Evolutionary conservation across 1,140 invertebrate species (phyloP), one percentile per base, ranked within the genome.

Genomic region (Episyrphus balteatus): DNA sequence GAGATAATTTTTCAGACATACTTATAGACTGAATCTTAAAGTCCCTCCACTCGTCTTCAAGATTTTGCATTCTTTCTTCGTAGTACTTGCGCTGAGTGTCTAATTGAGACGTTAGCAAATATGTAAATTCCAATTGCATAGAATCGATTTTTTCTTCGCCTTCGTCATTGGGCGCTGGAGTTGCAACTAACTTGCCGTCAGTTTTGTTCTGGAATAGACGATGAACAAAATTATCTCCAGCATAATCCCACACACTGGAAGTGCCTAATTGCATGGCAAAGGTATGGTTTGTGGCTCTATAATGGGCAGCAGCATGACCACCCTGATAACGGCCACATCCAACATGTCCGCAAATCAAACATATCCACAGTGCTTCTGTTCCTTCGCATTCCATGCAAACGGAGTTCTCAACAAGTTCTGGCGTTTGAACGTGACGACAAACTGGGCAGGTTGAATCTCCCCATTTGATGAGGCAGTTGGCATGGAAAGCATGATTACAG

Each of bases 401-500:
- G 56, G 90, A 92, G 53, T 88, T 85, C 18, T 80, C 85, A 17
- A 82, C 71, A 1, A 86, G 78, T 71, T 97, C 92, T 6, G 95
- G 95, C 9, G 92, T 97, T 74, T 96, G 92, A 50, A 88, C 85
- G 66, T 88, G 92, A 18, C 87, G 80, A 62, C 82, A 85, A 48
- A 85, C 81, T 0, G 83, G 83, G 58, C 83, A 85, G 13, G 82
- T 92, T 17, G 86, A 89, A 68, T 97, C 93, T n/a, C 87, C 83
- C 94, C 96, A 99, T 68, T 98, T 88, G 45, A 88, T 81, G 30
- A 99, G 73, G 71, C 96, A 99, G 54, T 82, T 82, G 14, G 88
- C 83, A 73, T 99, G 97, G 70, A 98, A 99, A 1, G 92, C 86
- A 72, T 99, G 97, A 73, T 98, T 98, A 66, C 97, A 99, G 31